Evolutionary conservation across 2,888 invertebrate genomes (phyloP).

Genomic region (Clepsis dumicolana): DNA sequence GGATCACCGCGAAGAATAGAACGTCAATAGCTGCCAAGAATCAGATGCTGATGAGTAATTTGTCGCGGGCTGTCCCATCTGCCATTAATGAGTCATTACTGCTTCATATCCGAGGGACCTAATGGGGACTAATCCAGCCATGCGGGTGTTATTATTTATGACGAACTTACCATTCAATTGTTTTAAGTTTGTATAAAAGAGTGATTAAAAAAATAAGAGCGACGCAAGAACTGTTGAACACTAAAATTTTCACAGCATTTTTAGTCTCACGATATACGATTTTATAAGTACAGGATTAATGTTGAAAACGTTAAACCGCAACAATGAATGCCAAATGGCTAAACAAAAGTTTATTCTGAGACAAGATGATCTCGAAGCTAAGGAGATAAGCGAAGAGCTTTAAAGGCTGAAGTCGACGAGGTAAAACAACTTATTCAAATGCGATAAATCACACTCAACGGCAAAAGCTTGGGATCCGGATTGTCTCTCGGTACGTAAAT

Average conservation of each 20-base stretch:
- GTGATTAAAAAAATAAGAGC: neutral
- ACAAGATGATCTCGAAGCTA: neutral
- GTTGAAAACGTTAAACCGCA: neutral
- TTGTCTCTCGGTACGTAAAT: conserved; percentile 2
- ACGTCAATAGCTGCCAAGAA: conserved; percentile 64
- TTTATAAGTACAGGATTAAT: no score
- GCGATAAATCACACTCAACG: conserved; percentile 10
- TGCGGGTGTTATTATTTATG: conserved; percentile 9
- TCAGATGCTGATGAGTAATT: conserved; percentile 60
- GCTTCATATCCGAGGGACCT: conserved; percentile 28
- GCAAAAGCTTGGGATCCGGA: conserved; percentile 1
- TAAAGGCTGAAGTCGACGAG: neutral
- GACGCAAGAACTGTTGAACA: neutral
- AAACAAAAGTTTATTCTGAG: neutral
- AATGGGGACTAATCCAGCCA: conserved; percentile 46
- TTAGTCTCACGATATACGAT: no score
- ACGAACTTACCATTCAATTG: neutral
- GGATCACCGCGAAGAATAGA: conserved; percentile 68
- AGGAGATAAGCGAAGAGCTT: neutral
- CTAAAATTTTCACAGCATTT: no score
- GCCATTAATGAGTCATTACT: conserved; percentile 47
- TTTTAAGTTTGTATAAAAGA: neutral
- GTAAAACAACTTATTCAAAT: conserved; percentile 8
- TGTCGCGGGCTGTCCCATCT: conserved; percentile 53
- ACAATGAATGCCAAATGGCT: neutral